These are phyloP conservation scores for Brienomyrus longianalis DNA, from an alignment of 2,113 vertebrate species.

Conservation along the genomic window DNA sequence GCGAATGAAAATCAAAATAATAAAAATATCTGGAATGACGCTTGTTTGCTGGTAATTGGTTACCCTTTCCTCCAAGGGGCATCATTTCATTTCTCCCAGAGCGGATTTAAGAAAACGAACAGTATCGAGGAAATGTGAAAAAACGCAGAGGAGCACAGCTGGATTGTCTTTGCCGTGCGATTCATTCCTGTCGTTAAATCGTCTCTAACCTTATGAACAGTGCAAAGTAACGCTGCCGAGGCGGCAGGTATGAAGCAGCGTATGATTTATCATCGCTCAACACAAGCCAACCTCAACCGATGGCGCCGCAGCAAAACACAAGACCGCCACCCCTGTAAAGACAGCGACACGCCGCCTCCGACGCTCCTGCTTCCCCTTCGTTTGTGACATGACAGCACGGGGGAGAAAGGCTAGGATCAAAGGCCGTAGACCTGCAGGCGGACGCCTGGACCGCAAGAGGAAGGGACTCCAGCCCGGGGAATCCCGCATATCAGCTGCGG, in stretches of 20 bases:
- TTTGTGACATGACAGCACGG: constrained; percentile 65
- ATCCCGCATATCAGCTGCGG: constrained; percentile 48
- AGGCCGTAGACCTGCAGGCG: constrained; percentile 53
- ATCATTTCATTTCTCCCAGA: background rate
- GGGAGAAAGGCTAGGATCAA: constrained; percentile 56
- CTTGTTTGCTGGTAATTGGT: background rate
- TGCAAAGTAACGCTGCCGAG: background rate
- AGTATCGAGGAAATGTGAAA: constrained; percentile 1
- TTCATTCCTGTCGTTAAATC: background rate
- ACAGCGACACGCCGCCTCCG: constrained; percentile 42
- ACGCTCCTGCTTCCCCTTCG: constrained; percentile 45
- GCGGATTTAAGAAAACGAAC: background rate
- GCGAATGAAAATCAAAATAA: background rate
- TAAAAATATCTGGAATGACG: background rate
- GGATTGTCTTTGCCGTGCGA: background rate
- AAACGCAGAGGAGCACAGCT: background rate
- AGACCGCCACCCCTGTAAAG: constrained; percentile 44
- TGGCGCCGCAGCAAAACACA: constrained; percentile 38
- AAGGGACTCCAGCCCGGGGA: constrained; percentile 39
- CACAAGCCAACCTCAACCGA: constrained; percentile 35
- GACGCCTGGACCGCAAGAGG: constrained; percentile 51
- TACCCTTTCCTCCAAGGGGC: background rate
- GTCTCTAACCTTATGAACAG: background rate
- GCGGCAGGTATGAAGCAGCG: constrained; percentile 17
- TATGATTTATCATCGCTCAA: constrained; percentile 8